phyloP scores from a whole-genome alignment of 2,113 vertebrate species.

The Casuarius casuarius region DNA sequence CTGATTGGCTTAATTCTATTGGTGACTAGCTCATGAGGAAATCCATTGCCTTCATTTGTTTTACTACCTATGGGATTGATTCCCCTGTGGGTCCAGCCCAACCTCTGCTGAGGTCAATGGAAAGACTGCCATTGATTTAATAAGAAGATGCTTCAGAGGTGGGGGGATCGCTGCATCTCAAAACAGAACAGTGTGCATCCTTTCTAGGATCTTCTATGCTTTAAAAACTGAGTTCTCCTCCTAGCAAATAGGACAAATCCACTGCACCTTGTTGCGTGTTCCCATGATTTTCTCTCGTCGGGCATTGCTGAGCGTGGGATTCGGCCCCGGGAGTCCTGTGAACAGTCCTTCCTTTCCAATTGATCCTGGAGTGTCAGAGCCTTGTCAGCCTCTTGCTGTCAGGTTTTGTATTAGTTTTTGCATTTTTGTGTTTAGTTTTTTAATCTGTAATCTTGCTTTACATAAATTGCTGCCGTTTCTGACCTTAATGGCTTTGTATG shows the following conservation, averaged over 20 bases:
- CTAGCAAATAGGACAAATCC: neutral
- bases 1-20: slow-evolving; percentile 61
- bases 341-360: neutral
- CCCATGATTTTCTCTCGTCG: neutral
- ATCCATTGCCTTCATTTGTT: slow-evolving; percentile 62
- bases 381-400: neutral
- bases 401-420: neutral
- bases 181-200: neutral
- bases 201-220: neutral
- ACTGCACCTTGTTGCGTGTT: neutral
- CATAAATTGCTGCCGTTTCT: neutral
- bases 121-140: slow-evolving; percentile 16
- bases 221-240: neutral
- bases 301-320: neutral
- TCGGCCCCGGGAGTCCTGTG: neutral
- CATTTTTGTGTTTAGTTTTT: neutral
- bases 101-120: slow-evolving; percentile 18
- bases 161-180: neutral
- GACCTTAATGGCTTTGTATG: neutral
- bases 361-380: neutral
- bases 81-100: slow-evolving; percentile 23
- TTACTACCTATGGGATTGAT: slow-evolving; percentile 56
- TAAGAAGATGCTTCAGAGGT: neutral
- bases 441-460: neutral
- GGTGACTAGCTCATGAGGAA: slow-evolving; percentile 65